Evolutionary conservation across 2,113 vertebrate genomes (phyloP), one percentile per base, ranked within the genome.

Genomic region (Pelobates fuscus): DNA sequence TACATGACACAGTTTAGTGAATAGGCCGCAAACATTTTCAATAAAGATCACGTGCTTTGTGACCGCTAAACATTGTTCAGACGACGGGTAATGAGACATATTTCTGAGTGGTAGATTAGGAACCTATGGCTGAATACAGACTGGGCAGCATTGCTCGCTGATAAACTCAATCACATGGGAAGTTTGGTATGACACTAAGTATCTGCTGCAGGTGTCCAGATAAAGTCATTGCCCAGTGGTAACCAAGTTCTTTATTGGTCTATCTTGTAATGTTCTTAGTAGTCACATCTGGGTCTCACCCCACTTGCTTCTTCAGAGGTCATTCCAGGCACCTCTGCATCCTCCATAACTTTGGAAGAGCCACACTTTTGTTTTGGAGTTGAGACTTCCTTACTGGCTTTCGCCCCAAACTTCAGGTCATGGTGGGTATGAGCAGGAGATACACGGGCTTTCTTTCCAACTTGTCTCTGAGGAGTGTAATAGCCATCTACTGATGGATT

Each of bases 251-350:
- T 3, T 8, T 18, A 12, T 21, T 3, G 15, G 17, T 12, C 37
- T 8, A 46, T 14, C 44, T 5, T 17, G 44, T 4, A 49, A 49
- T 14, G 15, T 49, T 12, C 14, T 70, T 57, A 61, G 27, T 23
- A 46, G 57, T 71, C 65, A 68, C 73, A 77, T 14, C 30, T 37
- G 23, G 63, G 37, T 67, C 30, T 49, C 7, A 30, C 20, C 2
- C 73, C 65, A 25, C 73, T 77, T 17, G 41, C 73, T 32, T 77
- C 73, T 20, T 68, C 65, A 18, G 27, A 52, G 14, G 63, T 67
- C n/a, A 27, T 37, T 15, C 27, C 73, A 52, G 64, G 73, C 1
- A 5, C 25, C 8, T 20, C 30, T 14, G 27, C 43, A 20, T 46
- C 55, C 63, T 61, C 41, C 41, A 49, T 25, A 0, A 3, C 55